phyloP scores from a whole-genome alignment of 2,797 vertebrate species.

The Microctenopoma stevenorrisi region DNA sequence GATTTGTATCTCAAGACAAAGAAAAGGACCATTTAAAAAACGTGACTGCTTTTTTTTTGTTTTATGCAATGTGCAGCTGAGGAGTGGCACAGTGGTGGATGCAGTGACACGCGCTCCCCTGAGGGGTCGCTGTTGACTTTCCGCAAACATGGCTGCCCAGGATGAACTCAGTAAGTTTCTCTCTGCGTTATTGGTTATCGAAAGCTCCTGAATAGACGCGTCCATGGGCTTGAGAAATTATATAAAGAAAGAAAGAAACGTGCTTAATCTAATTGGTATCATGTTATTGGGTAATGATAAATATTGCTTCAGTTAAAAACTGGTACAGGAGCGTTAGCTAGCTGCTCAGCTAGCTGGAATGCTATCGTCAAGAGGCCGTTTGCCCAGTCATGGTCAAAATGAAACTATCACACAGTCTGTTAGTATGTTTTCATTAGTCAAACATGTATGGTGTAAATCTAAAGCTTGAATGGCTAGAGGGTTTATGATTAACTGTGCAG shows the following conservation, averaged over 20 bases:
- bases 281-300: background rate
- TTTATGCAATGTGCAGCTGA: background rate
- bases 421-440: background rate
- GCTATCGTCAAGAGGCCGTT: conserved; percentile 80
- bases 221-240: background rate
- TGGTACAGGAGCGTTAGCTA: conserved; percentile 40
- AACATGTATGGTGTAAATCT: background rate
- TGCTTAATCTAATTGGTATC: rapidly evolving
- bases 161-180: conserved; percentile 98
- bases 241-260: rapidly evolving
- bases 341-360: conserved; percentile 57
- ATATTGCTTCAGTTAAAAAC: conserved; percentile 15
- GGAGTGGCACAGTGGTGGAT: background rate
- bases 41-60: no score
- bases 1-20: no score
- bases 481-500: background rate
- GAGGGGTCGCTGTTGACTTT: conserved; percentile 57
- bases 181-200: conserved; percentile 51
- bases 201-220: conserved; percentile 2
- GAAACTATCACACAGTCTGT: conserved; percentile 54
- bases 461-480: background rate
- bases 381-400: conserved; percentile 86
- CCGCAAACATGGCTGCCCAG: conserved; percentile 91
- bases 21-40: no score
- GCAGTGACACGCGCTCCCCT: conserved; percentile 49